Evolutionary conservation across 92 coral and sea anemone genomes (phyloP).

Genomic region (Paragorgia papillata): DNA sequence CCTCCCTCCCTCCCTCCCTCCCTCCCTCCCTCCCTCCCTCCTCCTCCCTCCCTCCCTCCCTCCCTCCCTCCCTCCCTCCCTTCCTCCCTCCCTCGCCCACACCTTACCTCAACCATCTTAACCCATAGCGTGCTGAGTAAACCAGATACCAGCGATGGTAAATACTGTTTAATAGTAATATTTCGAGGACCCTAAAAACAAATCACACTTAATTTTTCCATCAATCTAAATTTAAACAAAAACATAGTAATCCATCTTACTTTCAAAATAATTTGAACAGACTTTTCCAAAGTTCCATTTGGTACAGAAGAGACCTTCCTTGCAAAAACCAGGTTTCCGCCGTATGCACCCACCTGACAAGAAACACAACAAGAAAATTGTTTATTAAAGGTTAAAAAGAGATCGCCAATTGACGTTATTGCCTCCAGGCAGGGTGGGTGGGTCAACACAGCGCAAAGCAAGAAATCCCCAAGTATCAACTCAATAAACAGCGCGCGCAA

Average conservation of each 20-base stretch:
- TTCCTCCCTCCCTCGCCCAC: neutral
- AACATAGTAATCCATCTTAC: conserved; percentile 31
- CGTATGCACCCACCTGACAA: conserved; percentile 83
- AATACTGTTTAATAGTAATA: conserved; percentile 62
- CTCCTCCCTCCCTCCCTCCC: neutral
- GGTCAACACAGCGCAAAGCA: no score
- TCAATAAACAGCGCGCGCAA: no score
- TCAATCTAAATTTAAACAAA: neutral
- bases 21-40: neutral
- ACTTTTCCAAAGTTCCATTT: conserved; percentile 51
- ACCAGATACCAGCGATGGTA: conserved; percentile 55
- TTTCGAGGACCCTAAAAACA: conserved; percentile 69
- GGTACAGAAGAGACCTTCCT: conserved; percentile 58
- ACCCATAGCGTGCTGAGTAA: conserved; percentile 49
- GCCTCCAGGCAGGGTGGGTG: no score
- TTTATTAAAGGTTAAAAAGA: neutral
- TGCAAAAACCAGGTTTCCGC: conserved; percentile 78
- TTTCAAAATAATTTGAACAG: conserved; percentile 67
- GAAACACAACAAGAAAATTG: neutral
- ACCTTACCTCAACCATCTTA: conserved; percentile 75
- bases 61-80: neutral
- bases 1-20: no score
- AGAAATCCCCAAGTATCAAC: no score
- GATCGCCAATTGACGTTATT: no score
- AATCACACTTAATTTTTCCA: neutral